phyloP scores from a whole-genome alignment of 1,140 invertebrate species.

The Trissolcus basalis region DNA sequence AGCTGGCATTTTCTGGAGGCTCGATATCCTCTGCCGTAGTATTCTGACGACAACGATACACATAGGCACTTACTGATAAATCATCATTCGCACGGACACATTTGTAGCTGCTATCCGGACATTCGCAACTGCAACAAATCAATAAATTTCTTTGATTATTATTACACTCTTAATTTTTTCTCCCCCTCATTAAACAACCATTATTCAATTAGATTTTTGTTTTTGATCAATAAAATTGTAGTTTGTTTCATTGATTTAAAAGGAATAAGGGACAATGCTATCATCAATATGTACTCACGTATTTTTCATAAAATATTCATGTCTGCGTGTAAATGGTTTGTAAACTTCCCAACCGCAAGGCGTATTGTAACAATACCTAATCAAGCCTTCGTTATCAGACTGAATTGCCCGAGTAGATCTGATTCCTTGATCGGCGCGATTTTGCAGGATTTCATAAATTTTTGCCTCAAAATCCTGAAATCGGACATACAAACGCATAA shows the following conservation, averaged over 20 bases:
- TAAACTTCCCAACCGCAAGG: constrained; percentile 83
- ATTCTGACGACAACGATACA: constrained; percentile 77
- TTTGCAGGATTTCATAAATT: constrained; percentile 39
- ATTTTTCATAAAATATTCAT: constrained; percentile 79
- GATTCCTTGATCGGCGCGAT: constrained; percentile 39
- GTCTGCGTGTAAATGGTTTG: constrained; percentile 71
- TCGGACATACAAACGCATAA: background rate
- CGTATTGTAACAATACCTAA: constrained; percentile 56
- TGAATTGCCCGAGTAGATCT: constrained; percentile 58
- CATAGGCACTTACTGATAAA: constrained; percentile 77
- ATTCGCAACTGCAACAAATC: constrained; percentile 77
- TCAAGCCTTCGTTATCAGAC: constrained; percentile 34
- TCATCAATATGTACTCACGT: constrained; percentile 79
- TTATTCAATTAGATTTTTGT: no score
- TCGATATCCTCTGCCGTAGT: constrained; percentile 65
- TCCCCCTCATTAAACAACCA: no score
- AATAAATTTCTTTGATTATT: no score
- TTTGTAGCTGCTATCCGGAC: constrained; percentile 69
- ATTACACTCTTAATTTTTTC: no score
- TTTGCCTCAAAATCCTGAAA: constrained; percentile 60
- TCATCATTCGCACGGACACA: constrained; percentile 79
- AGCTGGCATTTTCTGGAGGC: constrained; percentile 57
- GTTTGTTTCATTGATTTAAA: no score
- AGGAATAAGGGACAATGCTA: no score
- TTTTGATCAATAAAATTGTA: no score